Percentiles rank a stretch among this genome's conserved stretches.
phyloP scores from a whole-genome alignment of 2,113 vertebrate species.

The Suncus etruscus region DNA sequence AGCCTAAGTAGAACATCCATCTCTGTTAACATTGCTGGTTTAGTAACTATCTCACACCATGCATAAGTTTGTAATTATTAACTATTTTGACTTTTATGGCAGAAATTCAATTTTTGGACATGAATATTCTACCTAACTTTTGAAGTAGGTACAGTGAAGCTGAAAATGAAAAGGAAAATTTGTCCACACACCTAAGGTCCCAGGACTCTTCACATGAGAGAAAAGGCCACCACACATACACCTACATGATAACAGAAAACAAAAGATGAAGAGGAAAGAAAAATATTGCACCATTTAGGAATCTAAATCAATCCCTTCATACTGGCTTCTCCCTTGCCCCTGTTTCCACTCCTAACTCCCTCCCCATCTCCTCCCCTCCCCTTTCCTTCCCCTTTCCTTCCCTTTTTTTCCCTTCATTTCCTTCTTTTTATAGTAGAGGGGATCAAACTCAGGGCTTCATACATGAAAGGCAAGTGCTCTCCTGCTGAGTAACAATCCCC shows the following conservation, averaged over 20 bases:
- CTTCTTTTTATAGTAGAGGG: too few species aligned
- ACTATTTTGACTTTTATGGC: not conserved
- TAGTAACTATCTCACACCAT: not conserved
- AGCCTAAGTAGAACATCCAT: not conserved
- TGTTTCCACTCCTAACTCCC: too few species aligned
- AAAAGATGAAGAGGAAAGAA: not conserved
- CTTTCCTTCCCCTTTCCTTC: too few species aligned
- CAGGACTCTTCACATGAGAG: not conserved
- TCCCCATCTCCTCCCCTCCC: too few species aligned
- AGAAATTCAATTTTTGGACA: slow-evolving; percentile 22
- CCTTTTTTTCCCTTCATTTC: too few species aligned
- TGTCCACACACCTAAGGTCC: not conserved
- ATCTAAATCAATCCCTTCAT: too few species aligned
- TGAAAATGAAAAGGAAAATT: not conserved
- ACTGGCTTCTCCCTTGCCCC: too few species aligned
- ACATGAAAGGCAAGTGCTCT: too few species aligned
- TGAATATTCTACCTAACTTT: not conserved
- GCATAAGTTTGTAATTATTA: slow-evolving; percentile 13
- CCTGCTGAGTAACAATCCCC: too few species aligned
- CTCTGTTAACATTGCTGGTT: not conserved
- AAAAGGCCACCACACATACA: not conserved
- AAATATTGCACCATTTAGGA: not conserved
- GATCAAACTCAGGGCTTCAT: too few species aligned
- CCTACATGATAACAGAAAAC: not conserved
- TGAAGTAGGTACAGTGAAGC: not conserved